phyloP scores from a whole-genome alignment of 2,113 vertebrate species.

The Cathartes aura region DNA sequence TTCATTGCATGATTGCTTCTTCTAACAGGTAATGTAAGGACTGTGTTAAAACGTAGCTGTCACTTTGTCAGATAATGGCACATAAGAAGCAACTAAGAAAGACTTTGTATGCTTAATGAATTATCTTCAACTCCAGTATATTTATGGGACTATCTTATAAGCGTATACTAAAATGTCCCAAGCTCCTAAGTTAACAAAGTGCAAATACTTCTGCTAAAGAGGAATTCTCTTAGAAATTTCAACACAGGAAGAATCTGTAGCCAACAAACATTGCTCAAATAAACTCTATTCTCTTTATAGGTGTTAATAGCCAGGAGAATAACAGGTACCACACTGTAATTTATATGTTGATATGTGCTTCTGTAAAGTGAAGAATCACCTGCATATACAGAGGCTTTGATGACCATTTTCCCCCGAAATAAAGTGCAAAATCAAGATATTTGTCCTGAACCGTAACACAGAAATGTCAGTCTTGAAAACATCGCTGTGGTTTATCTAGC shows the following conservation, averaged over 20 bases:
- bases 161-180: neutral
- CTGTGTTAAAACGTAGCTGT: neutral
- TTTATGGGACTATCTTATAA: neutral
- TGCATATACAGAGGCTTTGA: neutral
- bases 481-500: neutral
- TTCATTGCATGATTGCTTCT: neutral
- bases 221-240: neutral
- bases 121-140: neutral
- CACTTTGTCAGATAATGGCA: neutral
- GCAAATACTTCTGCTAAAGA: neutral
- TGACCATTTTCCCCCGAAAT: neutral
- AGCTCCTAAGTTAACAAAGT: neutral
- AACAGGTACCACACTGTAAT: neutral
- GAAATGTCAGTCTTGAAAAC: neutral
- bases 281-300: neutral
- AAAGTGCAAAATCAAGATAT: neutral
- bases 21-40: neutral
- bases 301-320: neutral
- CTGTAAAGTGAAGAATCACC: neutral
- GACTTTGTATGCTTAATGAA: neutral
- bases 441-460: neutral
- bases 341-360: neutral
- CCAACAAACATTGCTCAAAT: neutral
- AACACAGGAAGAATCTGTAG: neutral
- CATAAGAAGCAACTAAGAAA: neutral